Conservation (phyloP, 2,797 vertebrate species). For the Tamandua tetradactyla region DNA sequence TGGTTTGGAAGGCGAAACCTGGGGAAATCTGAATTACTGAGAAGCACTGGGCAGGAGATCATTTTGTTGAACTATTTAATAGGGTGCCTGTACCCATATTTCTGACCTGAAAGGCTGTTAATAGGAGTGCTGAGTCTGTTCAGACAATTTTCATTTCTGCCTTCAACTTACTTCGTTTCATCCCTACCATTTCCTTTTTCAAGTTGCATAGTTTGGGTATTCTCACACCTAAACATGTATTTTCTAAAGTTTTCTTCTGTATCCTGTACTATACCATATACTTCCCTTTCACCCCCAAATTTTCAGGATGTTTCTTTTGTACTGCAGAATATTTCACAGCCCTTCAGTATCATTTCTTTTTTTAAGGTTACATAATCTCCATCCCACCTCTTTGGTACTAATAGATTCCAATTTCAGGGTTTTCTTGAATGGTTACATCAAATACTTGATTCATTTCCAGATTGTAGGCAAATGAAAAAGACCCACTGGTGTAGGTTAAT, state of each 20-base stretch:
- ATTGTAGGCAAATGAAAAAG: not conserved
- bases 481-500: not conserved
- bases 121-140: not conserved
- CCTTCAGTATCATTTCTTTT: not conserved
- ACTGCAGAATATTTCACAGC: not conserved
- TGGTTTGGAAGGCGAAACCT: not conserved
- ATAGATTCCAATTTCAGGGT: not conserved
- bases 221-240: not conserved
- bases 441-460: not conserved
- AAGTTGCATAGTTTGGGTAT: not conserved
- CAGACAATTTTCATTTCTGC: not conserved
- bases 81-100: not conserved
- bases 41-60: not conserved
- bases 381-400: not conserved
- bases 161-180: not conserved
- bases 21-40: not conserved
- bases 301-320: not conserved
- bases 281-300: not conserved
- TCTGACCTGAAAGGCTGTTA: not conserved
- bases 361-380: not conserved
- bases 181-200: not conserved
- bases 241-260: not conserved
- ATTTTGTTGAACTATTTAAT: not conserved
- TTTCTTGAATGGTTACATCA: not conserved
- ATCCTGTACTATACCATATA: not conserved